Evolutionary conservation across 2,797 vertebrate genomes (phyloP).

Genomic region (Fistularia tabacaria): DNA sequence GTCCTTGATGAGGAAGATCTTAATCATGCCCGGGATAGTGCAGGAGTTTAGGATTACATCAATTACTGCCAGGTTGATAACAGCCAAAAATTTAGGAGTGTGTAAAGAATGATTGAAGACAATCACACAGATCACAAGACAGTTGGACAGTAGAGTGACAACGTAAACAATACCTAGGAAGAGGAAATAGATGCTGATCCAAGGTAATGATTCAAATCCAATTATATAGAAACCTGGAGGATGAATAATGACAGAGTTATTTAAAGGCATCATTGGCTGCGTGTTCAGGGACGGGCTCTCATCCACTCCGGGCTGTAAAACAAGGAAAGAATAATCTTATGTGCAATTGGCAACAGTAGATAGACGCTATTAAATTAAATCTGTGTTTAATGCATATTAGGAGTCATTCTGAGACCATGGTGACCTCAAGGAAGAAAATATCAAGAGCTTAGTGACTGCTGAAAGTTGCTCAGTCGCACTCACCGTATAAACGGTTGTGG

Average conservation of each 20-base stretch:
- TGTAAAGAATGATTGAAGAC: constrained; percentile 48
- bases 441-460: too few relatives aligned
- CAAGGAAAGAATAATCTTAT: too few relatives aligned
- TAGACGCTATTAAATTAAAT: too few relatives aligned
- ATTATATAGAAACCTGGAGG: constrained; percentile 68
- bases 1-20: constrained; percentile 53
- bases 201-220: constrained; percentile 48
- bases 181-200: constrained; percentile 54
- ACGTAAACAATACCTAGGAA: constrained; percentile 60
- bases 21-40: constrained; percentile 67
- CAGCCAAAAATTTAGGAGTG: constrained; percentile 66
- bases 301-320: too few relatives aligned
- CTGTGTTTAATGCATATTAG: too few relatives aligned
- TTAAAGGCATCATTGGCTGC: constrained; percentile 17
- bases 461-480: too few relatives aligned
- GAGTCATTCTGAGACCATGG: too few relatives aligned
- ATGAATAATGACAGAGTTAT: constrained; percentile 50
- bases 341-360: too few relatives aligned
- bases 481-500: too few relatives aligned
- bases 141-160: constrained; percentile 56
- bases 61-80: constrained; percentile 62
- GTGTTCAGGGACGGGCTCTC: too few relatives aligned
- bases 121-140: constrained; percentile 57
- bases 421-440: too few relatives aligned
- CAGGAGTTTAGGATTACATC: constrained; percentile 58